Evolutionary conservation across 2,797 vertebrate genomes (phyloP).

Genomic region (Salmo trutta): DNA sequence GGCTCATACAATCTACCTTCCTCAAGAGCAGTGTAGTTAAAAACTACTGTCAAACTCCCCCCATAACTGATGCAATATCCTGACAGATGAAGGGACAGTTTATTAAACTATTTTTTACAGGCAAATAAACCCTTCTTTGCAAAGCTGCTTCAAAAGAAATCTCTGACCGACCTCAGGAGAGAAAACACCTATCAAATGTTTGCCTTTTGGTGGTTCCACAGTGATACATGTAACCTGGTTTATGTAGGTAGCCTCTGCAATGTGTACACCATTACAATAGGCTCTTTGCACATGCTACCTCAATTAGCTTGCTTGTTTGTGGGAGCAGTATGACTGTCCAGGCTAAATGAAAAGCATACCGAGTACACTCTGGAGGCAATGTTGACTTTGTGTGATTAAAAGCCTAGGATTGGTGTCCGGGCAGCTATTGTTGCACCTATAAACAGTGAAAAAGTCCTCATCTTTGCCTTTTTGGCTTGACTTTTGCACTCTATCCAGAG

Average conservation of each 20-base stretch:
- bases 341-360: neutral
- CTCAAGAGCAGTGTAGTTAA: neutral
- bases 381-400: conserved; percentile 5
- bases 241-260: neutral
- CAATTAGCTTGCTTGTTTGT: neutral
- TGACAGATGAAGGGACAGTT: conserved; percentile 39
- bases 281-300: neutral
- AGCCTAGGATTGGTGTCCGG: neutral
- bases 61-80: conserved; percentile 38
- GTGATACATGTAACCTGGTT: conserved; percentile 4
- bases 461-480: conserved; percentile 12
- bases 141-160: conserved; percentile 21
- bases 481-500: neutral
- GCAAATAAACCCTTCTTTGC: conserved; percentile 21
- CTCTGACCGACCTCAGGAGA: neutral
- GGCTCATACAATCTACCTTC: neutral
- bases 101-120: conserved; percentile 38
- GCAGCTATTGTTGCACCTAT: conserved; percentile 7
- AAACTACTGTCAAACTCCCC: neutral
- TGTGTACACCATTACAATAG: neutral
- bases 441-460: conserved; percentile 12
- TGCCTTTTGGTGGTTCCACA: conserved; percentile 1
- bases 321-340: neutral
- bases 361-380: neutral
- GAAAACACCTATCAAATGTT: conserved; percentile 11